A percentile compares a stretch with the other conserved stretches of the same genome.
Evolutionary conservation across 2,113 vertebrate genomes (phyloP).

Genomic region (Hylia prasina): DNA sequence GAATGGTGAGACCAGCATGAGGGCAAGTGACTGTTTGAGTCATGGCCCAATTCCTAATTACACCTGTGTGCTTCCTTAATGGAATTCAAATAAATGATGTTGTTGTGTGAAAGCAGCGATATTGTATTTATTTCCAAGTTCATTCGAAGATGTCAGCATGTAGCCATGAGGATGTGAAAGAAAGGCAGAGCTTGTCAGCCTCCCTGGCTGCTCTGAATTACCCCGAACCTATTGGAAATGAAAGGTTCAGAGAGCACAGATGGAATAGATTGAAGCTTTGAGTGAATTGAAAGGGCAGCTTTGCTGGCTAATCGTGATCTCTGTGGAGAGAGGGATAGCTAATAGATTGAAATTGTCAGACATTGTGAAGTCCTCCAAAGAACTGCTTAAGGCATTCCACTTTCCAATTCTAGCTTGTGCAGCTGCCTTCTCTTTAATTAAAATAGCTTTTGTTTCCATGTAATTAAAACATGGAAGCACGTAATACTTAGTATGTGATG

Average conservation of each 20-base stretch:
- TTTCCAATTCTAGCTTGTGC: not conserved
- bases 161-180: not conserved
- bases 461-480: not conserved
- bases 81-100: conserved; percentile 43
- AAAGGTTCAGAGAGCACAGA: conserved; percentile 60
- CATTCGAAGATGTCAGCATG: conserved; percentile 33
- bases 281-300: conserved; percentile 50
- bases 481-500: not conserved
- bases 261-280: conserved; percentile 39
- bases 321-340: not conserved
- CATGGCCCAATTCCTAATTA: conserved; percentile 6
- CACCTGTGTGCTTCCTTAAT: conserved; percentile 33
- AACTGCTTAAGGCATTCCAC: not conserved
- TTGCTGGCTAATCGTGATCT: conserved; percentile 6
- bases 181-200: not conserved
- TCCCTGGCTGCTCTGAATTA: conserved; percentile 33
- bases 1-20: not conserved
- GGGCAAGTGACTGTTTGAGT: conserved; percentile 19
- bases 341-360: not conserved
- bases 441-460: not conserved
- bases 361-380: not conserved
- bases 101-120: not conserved
- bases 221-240: conserved; percentile 50
- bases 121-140: conserved; percentile 54
- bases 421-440: not conserved